Evolutionary conservation across 2,113 vertebrate species (phyloP), one percentile per base, ranked within the genome.

Genomic region (Corythornis vintsioides): DNA sequence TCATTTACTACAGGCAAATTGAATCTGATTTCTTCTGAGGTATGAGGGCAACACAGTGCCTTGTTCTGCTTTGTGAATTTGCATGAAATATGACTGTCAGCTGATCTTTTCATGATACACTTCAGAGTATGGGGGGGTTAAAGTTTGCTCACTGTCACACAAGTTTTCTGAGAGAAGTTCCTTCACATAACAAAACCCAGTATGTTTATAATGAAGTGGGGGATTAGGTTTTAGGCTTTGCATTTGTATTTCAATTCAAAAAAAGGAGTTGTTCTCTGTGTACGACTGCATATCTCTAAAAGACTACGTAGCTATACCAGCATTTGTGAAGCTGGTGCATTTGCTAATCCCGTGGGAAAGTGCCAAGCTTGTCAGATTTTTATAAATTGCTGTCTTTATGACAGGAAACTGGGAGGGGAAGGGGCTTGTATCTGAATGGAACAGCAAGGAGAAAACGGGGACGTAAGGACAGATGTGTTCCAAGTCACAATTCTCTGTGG

Each of bases 351-450:
- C 38, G 11, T 95, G 92, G 79, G 85, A 92, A 85, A 80, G 60
- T 76, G 75, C 71, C 92, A 77, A 75, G 89, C 72, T 88, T 80
- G 88, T 83, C 92, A 85, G 38, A 38, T 66, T 92, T 94, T 95
- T 92, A 94, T 86, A 88, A 95, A 95, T 56, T 91, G 50, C 83
- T 89, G 64, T 80, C 82, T 86, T 94, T 83, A 70, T 92, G 92
- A 89, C 78, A 91, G 93, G 95, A 96, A 96, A 69, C 56, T 86
- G 59, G 42, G 43, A 88, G 60, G 56, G 38, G 33, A 94, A 71
- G 67, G 61, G 64, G 70, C 84, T 89, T 91, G 50, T 72, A 87
- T 92, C 85, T 89, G 75, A 88, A 88, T 71, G 64, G 67, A 94
- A 80, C 56, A 88, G 67, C 75, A 77, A 80, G 64, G 92, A 89